These are phyloP conservation scores for Congeria kusceri DNA, from an alignment of 2,888 invertebrate species.

Conservation along the genomic window DNA sequence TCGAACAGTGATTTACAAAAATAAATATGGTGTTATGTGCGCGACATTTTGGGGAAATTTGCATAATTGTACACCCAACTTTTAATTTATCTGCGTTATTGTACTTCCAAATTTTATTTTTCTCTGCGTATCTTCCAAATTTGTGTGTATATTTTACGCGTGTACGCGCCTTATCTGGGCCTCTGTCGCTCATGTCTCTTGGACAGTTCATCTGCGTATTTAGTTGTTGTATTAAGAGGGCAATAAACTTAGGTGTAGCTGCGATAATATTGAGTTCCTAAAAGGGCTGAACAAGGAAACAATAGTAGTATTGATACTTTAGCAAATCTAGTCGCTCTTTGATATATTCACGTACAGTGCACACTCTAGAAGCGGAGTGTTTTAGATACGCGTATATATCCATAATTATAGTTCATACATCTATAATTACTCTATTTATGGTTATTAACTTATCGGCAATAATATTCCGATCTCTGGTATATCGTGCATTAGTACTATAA, in stretches of 20 bases:
- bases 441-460: constrained; percentile 25
- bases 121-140: no score
- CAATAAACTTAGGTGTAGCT: constrained; percentile 50
- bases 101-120: no score
- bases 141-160: no score
- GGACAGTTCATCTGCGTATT: no score
- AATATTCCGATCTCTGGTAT: constrained; percentile 44
- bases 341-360: constrained; percentile 1
- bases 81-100: no score
- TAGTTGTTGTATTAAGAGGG: constrained; percentile 25
- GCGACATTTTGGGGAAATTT: no score
- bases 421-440: constrained; percentile 27
- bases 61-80: no score
- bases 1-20: no score
- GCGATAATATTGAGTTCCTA: constrained; percentile 50
- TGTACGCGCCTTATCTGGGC: no score
- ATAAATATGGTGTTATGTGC: no score
- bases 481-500: constrained; percentile 54
- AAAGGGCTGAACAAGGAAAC: constrained; percentile 36
- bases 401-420: constrained; percentile 25
- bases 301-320: constrained; percentile 40
- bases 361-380: constrained; percentile 38
- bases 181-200: no score
- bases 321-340: constrained; percentile 23
- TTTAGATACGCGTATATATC: constrained; percentile 38